Percentiles rank a stretch among this genome's conserved stretches.
These are phyloP conservation scores for Salticus scenicus DNA, from an alignment of 2,888 invertebrate species.

Conservation along the genomic window DNA sequence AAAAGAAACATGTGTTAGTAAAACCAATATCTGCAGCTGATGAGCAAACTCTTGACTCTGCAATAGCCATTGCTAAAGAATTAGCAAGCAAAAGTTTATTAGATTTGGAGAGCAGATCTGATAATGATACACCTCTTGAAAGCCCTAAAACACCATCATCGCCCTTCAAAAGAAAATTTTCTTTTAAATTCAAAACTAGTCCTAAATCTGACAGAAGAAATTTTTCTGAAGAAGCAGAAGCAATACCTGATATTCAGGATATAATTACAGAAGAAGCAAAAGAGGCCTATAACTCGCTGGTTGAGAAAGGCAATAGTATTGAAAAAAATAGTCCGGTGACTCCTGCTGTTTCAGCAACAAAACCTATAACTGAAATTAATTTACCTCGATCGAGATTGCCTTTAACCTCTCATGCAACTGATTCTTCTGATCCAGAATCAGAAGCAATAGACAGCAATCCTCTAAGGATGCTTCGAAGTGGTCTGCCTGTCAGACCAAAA, in stretches of 20 bases:
- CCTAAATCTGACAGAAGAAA: conserved; percentile 86
- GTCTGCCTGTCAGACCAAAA: conserved; percentile 80
- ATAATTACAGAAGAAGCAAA: conserved; percentile 91
- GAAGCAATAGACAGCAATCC: conserved; percentile 80
- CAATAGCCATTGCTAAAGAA: conserved; percentile 94
- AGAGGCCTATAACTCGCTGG: conserved; percentile 92
- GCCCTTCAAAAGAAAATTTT: conserved; percentile 87
- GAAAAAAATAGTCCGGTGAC: conserved; percentile 50
- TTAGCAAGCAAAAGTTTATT: conserved; percentile 81
- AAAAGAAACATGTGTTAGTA: conserved; percentile 81
- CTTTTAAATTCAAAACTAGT: conserved; percentile 81
- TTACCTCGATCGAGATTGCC: conserved; percentile 57
- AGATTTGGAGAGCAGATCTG: conserved; percentile 66
- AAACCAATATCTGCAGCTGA: conserved; percentile 96
- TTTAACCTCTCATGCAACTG: conserved; percentile 57
- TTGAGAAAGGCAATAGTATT: conserved; percentile 80
- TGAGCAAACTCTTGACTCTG: conserved; percentile 91
- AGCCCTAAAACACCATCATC: conserved; percentile 80
- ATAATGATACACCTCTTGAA: conserved; percentile 64
- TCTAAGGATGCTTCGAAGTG: conserved; percentile 79
- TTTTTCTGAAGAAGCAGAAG: conserved; percentile 91
- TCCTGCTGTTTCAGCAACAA: conserved; percentile 36
- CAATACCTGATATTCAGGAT: conserved; percentile 92
- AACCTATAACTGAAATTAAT: conserved; percentile 47
- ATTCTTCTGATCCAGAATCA: conserved; percentile 75